Evolutionary conservation across 2,888 invertebrate genomes (phyloP).

Genomic region (Pimpla rufipes): DNA sequence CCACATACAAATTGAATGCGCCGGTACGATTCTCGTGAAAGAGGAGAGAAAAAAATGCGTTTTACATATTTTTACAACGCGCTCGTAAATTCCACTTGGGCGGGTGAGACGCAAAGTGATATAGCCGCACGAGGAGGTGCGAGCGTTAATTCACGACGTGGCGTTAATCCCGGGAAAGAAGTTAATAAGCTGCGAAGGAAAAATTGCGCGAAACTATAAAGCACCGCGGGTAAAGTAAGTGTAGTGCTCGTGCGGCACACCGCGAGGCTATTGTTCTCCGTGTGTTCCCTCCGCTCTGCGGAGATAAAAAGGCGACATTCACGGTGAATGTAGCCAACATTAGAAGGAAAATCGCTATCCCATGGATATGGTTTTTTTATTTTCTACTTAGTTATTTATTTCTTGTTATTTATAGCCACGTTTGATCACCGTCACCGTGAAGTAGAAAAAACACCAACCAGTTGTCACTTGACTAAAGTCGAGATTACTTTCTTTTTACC

Average conservation of each 20-base stretch:
- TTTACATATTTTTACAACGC: slow-evolving; percentile 5
- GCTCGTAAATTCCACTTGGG: neutral
- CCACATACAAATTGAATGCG: slow-evolving; percentile 8
- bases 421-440: too few species aligned
- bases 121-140: neutral
- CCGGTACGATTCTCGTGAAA: neutral
- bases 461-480: too few species aligned
- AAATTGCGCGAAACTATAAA: slow-evolving; percentile 12
- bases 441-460: too few species aligned
- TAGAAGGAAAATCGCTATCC: too few species aligned
- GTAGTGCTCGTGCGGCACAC: neutral
- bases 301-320: too few species aligned
- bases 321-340: too few species aligned
- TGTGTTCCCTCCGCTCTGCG: too few species aligned
- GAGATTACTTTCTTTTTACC: too few species aligned
- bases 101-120: neutral
- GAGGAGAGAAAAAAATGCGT: neutral
- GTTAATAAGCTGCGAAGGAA: slow-evolving; percentile 44
- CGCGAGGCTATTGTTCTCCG: too few species aligned
- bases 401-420: too few species aligned
- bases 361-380: too few species aligned
- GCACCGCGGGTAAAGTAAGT: neutral
- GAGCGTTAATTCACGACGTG: slow-evolving; percentile 19
- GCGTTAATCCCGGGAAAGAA: slow-evolving; percentile 33
- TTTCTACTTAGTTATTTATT: too few species aligned